A percentile compares a stretch with the other conserved stretches of the same genome.
Conservation (phyloP, 2,888 invertebrate species). For the Parelbella ahira region DNA sequence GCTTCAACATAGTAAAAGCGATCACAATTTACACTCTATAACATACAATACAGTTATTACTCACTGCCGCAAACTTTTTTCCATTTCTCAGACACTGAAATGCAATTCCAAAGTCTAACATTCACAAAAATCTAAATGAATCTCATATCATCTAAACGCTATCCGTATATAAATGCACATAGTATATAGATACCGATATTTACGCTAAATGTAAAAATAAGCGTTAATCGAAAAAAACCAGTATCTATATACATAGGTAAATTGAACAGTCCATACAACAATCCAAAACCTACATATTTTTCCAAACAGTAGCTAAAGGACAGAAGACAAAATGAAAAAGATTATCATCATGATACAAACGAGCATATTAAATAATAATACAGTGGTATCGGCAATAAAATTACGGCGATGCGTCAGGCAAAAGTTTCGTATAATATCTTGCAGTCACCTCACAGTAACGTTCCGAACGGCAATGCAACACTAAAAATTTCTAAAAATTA, state of each 20-base stretch:
- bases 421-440: slow-evolving; percentile 7
- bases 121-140: slow-evolving; percentile 51
- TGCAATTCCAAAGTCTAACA: slow-evolving; percentile 73
- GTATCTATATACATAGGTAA: no score
- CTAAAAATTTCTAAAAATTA: slow-evolving; percentile 13
- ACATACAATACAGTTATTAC: slow-evolving; percentile 55
- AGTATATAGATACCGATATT: no score
- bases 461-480: slow-evolving; percentile 30
- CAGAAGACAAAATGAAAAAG: no score
- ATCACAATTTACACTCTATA: slow-evolving; percentile 47
- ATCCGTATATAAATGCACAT: no score
- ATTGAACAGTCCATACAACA: slow-evolving; percentile 14
- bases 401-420: slow-evolving; percentile 16
- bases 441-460: neutral
- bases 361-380: no score
- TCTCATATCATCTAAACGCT: slow-evolving; percentile 37
- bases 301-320: no score
- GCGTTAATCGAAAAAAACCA: slow-evolving; percentile 23
- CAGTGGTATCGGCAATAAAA: slow-evolving; percentile 9
- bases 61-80: slow-evolving; percentile 78
- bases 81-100: slow-evolving; percentile 78
- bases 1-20: slow-evolving; percentile 40
- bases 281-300: no score
- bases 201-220: slow-evolving; percentile 27
- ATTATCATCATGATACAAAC: no score